These are phyloP conservation scores for Pristionchus mayeri DNA, from an alignment of 2,888 invertebrate species.

Conservation along the genomic window DNA sequence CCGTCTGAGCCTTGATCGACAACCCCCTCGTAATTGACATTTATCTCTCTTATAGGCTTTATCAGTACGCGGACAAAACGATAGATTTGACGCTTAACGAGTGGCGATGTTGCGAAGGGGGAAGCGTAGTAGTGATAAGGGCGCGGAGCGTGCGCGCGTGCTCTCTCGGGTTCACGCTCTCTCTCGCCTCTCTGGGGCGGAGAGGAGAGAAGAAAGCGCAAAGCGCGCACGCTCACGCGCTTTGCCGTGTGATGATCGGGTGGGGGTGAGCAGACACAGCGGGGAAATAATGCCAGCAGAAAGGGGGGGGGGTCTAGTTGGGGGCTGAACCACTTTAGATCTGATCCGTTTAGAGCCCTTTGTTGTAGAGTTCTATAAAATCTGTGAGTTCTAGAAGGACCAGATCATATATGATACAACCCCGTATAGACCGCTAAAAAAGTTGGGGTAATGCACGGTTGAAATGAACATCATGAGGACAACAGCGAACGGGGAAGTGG, in stretches of 20 bases:
- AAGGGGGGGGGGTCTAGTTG: background rate
- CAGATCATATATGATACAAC: no score
- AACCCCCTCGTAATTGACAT: background rate
- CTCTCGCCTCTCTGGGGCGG: background rate
- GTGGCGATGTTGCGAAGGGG: constrained; percentile 1
- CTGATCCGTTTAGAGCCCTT: no score
- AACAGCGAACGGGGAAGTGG: no score
- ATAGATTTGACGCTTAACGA: background rate
- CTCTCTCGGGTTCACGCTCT: background rate
- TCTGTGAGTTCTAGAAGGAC: no score
- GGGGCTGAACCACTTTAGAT: background rate
- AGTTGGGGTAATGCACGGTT: no score
- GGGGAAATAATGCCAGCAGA: background rate
- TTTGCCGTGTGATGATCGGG: background rate
- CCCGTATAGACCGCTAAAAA: no score
- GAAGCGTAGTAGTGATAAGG: constrained; percentile 12
- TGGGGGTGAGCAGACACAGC: background rate
- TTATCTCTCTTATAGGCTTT: background rate
- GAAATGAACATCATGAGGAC: no score
- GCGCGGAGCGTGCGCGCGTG: background rate
- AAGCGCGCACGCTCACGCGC: constrained; percentile 1
- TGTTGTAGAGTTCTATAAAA: no score
- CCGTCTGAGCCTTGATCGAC: no score
- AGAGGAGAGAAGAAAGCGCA: background rate
- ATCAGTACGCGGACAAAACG: background rate